Evolutionary conservation across 2,113 vertebrate genomes (phyloP).

Genomic region (Carassius gibelio): DNA sequence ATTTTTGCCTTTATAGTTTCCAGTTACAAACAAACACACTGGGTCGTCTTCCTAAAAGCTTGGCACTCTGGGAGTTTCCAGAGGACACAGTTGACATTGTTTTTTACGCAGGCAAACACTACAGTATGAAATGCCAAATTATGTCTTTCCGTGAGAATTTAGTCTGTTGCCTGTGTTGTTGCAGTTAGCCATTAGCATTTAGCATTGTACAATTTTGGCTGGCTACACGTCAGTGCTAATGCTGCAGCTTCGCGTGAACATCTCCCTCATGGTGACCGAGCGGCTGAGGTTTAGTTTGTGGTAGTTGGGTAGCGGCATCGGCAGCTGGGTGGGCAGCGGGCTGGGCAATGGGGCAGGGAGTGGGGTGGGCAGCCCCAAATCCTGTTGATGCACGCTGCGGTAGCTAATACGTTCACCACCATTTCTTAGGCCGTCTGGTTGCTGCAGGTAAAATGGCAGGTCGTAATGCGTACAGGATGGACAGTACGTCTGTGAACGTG

Average conservation of each 20-base stretch:
- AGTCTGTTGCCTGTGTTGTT: neutral
- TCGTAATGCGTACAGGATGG: slow-evolving; percentile 86
- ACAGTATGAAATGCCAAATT: neutral
- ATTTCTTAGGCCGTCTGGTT: slow-evolving; percentile 75
- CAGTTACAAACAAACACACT: slow-evolving; percentile 5
- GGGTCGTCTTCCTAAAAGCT: neutral
- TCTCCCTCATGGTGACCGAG: slow-evolving; percentile 92
- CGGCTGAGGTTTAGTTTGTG: slow-evolving; percentile 89
- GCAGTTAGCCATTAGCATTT: neutral
- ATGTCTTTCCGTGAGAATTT: neutral
- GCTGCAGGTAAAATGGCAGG: slow-evolving; percentile 90
- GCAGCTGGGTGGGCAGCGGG: neutral
- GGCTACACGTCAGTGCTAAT: slow-evolving; percentile 93
- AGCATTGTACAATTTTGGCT: neutral
- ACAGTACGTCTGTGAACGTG: slow-evolving; percentile 82
- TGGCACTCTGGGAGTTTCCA: neutral
- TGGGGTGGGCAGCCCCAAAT: slow-evolving; percentile 76
- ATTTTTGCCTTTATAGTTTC: slow-evolving; percentile 13
- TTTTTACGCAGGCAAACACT: neutral
- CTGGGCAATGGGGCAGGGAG: slow-evolving; percentile 66
- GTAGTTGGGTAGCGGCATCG: slow-evolving; percentile 72
- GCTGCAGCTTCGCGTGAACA: slow-evolving; percentile 92
- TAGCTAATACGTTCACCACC: slow-evolving; percentile 87
- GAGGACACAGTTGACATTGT: neutral
- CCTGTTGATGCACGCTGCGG: slow-evolving; percentile 84